Evolutionary conservation across 2,888 invertebrate genomes (phyloP).

Genomic region (Dryobotodes eremita): DNA sequence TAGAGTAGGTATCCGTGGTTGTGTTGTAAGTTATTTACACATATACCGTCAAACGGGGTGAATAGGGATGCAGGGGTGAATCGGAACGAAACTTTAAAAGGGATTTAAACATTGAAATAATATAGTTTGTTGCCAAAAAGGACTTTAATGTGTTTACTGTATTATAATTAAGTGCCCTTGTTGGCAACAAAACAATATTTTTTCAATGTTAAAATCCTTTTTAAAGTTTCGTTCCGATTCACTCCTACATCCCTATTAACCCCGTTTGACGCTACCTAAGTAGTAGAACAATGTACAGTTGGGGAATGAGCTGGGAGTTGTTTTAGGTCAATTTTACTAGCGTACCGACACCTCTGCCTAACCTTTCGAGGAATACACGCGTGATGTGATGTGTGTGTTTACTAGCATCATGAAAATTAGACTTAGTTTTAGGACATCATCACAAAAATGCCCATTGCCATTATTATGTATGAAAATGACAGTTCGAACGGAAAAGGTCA

Average conservation of each 20-base stretch:
- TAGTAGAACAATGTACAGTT: neutral
- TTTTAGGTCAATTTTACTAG: neutral
- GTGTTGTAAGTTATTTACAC: slow-evolving; percentile 18
- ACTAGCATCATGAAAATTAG: neutral
- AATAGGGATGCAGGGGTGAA: no score
- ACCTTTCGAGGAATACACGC: neutral
- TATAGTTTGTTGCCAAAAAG: no score
- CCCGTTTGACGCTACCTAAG: no score
- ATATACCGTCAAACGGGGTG: no score
- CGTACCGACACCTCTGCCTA: neutral
- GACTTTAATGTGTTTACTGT: no score
- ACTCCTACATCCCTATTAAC: no score
- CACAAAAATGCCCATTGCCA: neutral
- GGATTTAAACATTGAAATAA: no score
- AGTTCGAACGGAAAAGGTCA: neutral
- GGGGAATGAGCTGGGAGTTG: neutral
- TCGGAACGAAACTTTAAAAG: no score
- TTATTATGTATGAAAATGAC: neutral
- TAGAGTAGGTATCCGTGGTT: slow-evolving; percentile 28
- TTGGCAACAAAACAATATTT: no score
- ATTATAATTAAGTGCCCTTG: no score
- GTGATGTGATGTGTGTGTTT: neutral
- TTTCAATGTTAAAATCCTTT: no score
- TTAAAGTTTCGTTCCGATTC: no score
- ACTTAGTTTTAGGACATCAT: neutral